Percentiles rank a stretch among this genome's conserved stretches.
Evolutionary conservation across 1,140 invertebrate genomes (phyloP).

Genomic region (Pachypeltis micranthus): DNA sequence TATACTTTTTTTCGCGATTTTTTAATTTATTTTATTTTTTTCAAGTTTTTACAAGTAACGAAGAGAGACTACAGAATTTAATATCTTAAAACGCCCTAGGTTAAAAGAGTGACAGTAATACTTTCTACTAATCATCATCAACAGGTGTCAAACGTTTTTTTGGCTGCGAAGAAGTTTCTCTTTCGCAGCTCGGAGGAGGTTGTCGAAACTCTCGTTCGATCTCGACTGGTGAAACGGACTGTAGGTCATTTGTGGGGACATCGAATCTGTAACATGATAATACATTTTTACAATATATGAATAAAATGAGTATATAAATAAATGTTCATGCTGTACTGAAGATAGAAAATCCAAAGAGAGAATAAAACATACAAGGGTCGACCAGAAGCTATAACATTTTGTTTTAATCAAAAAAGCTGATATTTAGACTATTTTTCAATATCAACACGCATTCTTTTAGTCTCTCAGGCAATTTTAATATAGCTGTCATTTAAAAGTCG

Average conservation of each 20-base stretch:
- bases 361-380: too few relatives aligned
- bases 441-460: too few relatives aligned
- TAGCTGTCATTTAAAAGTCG: too few relatives aligned
- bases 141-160: slow-evolving; percentile 24
- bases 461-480: too few relatives aligned
- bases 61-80: background rate
- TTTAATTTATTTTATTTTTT: background rate
- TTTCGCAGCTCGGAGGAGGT: slow-evolving; percentile 36
- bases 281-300: too few relatives aligned
- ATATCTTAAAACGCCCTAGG: background rate
- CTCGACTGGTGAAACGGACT: slow-evolving; percentile 24
- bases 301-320: too few relatives aligned
- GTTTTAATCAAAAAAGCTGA: too few relatives aligned
- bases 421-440: too few relatives aligned
- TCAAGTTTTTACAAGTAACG: background rate
- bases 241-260: background rate
- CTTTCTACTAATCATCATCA: background rate
- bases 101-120: background rate
- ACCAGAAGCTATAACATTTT: too few relatives aligned
- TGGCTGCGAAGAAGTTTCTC: slow-evolving; percentile 30
- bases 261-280: background rate
- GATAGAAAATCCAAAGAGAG: too few relatives aligned
- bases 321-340: too few relatives aligned
- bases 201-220: slow-evolving; percentile 35
- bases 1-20: too few relatives aligned